Conservation (phyloP, 2,797 vertebrate genomes). For the Leptodactylus fallax region DNA sequence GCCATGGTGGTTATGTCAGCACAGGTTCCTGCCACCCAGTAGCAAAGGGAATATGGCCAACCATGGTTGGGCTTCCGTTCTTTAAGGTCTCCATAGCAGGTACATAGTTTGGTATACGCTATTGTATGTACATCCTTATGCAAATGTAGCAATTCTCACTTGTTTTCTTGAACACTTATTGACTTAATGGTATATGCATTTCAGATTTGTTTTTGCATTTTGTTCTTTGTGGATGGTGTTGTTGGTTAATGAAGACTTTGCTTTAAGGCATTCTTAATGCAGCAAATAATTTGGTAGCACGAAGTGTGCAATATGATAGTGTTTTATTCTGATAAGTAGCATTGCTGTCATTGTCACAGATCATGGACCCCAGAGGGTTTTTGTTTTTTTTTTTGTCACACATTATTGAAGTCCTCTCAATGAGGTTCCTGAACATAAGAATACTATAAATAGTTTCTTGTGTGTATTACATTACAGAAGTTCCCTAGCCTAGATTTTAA, state of each 20-base stretch:
- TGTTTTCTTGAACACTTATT: not conserved
- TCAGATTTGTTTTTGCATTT: not conserved
- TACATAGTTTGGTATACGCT: not conserved
- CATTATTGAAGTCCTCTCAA: not conserved
- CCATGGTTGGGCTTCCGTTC: not conserved
- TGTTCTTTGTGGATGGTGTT: not conserved
- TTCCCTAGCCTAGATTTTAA: not conserved
- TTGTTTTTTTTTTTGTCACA: not conserved
- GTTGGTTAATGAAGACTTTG: slow-evolving; percentile 2
- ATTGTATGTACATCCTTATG: not conserved
- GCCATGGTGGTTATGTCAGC: not conserved
- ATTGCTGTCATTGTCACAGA: not conserved
- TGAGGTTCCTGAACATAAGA: not conserved
- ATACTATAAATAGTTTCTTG: not conserved
- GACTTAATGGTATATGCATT: not conserved
- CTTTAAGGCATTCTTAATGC: not conserved
- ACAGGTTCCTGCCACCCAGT: not conserved
- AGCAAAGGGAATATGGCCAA: not conserved
- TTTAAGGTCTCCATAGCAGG: not conserved
- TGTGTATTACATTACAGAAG: not conserved
- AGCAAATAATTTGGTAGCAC: not conserved
- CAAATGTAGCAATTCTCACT: not conserved
- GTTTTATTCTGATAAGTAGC: not conserved
- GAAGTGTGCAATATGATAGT: not conserved
- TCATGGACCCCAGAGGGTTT: not conserved